Conservation (phyloP, 2,797 vertebrate genomes). For the Hozukius guyotensis region DNA sequence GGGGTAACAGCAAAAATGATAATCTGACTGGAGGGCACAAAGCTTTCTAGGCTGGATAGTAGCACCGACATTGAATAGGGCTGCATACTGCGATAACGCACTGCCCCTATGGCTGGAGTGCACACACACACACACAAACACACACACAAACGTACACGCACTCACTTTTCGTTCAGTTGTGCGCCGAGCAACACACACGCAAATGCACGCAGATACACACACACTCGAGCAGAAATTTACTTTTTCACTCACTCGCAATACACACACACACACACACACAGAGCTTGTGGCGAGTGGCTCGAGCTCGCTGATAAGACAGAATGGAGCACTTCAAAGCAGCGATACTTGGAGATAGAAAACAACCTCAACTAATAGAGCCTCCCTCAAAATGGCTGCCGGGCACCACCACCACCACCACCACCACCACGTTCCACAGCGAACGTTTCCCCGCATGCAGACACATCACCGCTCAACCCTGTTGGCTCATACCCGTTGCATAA, state of each 20-base stretch:
- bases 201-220: neutral
- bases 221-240: conserved; percentile 29
- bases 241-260: conserved; percentile 15
- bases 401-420: conserved; percentile 22
- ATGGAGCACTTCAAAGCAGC: conserved; percentile 76
- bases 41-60: conserved; percentile 68
- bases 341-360: conserved; percentile 76
- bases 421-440: conserved; percentile 40
- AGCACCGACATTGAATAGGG: conserved; percentile 58
- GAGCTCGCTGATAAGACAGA: conserved; percentile 77
- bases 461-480: conserved; percentile 10
- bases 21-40: conserved; percentile 65
- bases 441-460: conserved; percentile 47
- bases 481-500: conserved; percentile 53
- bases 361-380: conserved; percentile 67
- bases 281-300: conserved; percentile 68
- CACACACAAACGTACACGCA: conserved; percentile 19
- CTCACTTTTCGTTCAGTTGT: conserved; percentile 20
- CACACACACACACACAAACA: conserved; percentile 17
- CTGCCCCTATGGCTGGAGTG: conserved; percentile 63
- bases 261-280: conserved; percentile 30
- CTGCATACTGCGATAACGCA: conserved; percentile 75
- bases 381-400: conserved; percentile 75
- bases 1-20: conserved; percentile 60
- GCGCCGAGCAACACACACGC: neutral